Conservation (phyloP, 2,888 invertebrate species). For the Ornithoptera alexandrae region DNA sequence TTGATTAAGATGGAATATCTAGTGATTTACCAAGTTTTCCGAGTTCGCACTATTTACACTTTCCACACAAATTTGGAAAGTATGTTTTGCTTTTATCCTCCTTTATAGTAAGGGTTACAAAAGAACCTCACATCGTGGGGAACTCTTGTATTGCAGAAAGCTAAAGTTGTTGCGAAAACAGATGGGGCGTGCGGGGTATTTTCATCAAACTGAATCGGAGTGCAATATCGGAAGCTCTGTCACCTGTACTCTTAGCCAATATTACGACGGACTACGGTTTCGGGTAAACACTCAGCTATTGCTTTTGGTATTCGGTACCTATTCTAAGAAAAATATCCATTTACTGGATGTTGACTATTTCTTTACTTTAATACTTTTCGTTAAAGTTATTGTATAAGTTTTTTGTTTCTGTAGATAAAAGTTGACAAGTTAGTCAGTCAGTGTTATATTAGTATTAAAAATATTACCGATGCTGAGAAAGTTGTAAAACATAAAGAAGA, state of each 20-base stretch:
- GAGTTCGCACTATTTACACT: not conserved
- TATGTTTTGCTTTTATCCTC: not conserved
- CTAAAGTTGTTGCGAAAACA: conserved; percentile 17
- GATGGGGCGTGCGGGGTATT: conserved; percentile 15
- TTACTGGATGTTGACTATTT: not conserved
- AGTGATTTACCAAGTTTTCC: not conserved
- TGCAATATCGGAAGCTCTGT: conserved; percentile 25
- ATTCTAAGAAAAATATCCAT: not conserved
- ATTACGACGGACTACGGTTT: conserved; percentile 8
- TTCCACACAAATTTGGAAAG: not conserved
- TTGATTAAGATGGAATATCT: not conserved
- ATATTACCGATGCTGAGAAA: too few species aligned
- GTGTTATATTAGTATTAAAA: too few species aligned
- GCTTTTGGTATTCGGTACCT: conserved; percentile 7
- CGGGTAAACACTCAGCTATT: conserved; percentile 17
- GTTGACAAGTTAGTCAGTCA: too few species aligned
- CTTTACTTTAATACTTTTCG: too few species aligned
- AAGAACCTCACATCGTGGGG: conserved; percentile 2
- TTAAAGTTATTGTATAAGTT: too few species aligned
- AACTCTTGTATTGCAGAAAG: conserved; percentile 14
- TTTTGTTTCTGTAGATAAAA: too few species aligned
- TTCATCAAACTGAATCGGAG: conserved; percentile 22
- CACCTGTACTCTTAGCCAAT: conserved; percentile 27
- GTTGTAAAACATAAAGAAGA: too few species aligned
- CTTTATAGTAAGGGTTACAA: not conserved